A percentile compares a stretch with the other conserved stretches of the same genome.
phyloP scores from a whole-genome alignment of 2,113 vertebrate genomes.

The Microcebus lehilahytsara region DNA sequence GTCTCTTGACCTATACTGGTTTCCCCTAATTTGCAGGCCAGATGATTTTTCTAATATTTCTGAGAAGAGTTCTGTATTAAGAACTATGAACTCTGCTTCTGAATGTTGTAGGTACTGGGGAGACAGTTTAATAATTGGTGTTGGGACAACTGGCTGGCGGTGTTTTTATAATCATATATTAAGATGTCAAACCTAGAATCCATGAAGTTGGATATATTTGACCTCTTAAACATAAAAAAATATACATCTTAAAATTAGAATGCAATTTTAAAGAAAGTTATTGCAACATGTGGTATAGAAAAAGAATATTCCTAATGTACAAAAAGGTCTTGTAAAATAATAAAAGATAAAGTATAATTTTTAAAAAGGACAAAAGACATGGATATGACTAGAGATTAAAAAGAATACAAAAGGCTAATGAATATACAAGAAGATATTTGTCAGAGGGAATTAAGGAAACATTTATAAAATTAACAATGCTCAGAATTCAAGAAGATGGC shows the following conservation, averaged over 20 bases:
- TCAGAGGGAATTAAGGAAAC: background rate
- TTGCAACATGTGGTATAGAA: background rate
- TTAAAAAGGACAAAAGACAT: background rate
- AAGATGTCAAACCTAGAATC: background rate
- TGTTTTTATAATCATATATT: background rate
- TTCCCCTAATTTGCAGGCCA: background rate
- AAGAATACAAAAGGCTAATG: background rate
- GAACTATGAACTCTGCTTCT: background rate
- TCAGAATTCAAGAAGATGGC: background rate
- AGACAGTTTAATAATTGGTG: background rate
- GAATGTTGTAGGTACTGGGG: background rate
- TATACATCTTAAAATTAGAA: background rate
- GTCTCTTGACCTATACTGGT: background rate
- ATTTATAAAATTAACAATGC: background rate
- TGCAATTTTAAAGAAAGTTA: background rate
- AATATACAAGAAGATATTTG: background rate
- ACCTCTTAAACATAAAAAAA: background rate
- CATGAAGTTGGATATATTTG: background rate
- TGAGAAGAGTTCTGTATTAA: background rate
- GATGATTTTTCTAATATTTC: background rate
- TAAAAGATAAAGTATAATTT: background rate
- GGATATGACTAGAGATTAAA: background rate
- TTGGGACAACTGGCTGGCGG: background rate
- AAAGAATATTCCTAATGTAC: background rate
- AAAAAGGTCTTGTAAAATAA: slow-evolving; percentile 19